A percentile compares a stretch with the other conserved stretches of the same genome.
Conservation (phyloP, 2,113 vertebrate species). For the Ochotona curzoniae region DNA sequence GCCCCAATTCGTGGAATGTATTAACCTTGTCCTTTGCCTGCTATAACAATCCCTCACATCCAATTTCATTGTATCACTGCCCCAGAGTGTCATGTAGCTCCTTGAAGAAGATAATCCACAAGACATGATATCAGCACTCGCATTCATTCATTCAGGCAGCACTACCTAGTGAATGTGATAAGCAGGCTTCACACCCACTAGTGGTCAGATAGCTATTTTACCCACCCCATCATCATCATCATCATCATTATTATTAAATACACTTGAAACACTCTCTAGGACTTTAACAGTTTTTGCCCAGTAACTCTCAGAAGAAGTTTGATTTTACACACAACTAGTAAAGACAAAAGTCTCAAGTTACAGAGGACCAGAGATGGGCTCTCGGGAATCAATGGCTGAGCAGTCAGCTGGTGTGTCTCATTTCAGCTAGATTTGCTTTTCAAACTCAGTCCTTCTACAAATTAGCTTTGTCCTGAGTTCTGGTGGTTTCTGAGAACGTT, state of each 20-base stretch:
- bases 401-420: background rate
- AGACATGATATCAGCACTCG: background rate
- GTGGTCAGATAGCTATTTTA: background rate
- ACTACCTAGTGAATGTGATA: background rate
- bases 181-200: background rate
- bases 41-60: background rate
- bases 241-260: background rate
- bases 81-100: background rate
- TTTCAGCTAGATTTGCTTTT: constrained; percentile 23
- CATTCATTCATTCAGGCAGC: background rate
- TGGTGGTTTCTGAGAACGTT: background rate
- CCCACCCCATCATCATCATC: background rate
- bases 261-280: background rate
- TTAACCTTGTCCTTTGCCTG: background rate
- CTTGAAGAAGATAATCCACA: background rate
- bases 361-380: background rate
- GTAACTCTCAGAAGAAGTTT: background rate
- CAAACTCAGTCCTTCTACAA: background rate
- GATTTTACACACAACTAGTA: background rate
- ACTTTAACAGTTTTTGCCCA: background rate
- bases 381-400: background rate
- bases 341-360: background rate
- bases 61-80: background rate
- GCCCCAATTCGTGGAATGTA: background rate
- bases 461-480: constrained; percentile 4